Conservation (phyloP, 1,140 invertebrate species). For the Trichomalopsis sarcophagae region DNA sequence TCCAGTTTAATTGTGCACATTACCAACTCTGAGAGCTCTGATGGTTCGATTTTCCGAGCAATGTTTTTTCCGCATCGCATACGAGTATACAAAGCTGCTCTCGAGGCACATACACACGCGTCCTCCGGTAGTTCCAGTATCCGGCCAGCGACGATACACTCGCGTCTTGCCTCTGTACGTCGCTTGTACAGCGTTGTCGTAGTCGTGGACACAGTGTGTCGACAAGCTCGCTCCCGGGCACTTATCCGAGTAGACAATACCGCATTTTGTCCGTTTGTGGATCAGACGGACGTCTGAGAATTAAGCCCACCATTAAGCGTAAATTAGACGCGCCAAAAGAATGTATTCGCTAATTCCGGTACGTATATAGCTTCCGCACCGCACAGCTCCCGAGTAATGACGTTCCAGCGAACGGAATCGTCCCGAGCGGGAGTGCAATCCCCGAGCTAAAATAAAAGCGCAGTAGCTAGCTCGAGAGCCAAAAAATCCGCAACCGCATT, state of each 20-base stretch:
- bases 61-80: background rate
- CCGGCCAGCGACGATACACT: background rate
- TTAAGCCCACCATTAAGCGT: background rate
- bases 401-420: background rate
- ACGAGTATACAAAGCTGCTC: background rate
- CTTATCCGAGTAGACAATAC: background rate
- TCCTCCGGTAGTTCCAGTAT: background rate
- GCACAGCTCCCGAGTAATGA: slow-evolving; percentile 8
- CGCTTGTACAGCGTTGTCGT: background rate
- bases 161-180: background rate
- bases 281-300: too few relatives aligned
- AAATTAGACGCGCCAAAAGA: background rate
- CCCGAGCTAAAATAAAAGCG: background rate
- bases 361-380: background rate
- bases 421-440: too few relatives aligned
- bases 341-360: too few relatives aligned
- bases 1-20: background rate
- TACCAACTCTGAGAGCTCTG: background rate
- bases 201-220: slow-evolving; percentile 4
- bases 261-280: too few relatives aligned
- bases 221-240: background rate
- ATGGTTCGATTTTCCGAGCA: background rate
- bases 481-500: slow-evolving; percentile 12
- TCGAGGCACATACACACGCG: background rate
- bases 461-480: background rate